Conservation (phyloP, 1,140 invertebrate species). For the Heliothis subflexa region DNA sequence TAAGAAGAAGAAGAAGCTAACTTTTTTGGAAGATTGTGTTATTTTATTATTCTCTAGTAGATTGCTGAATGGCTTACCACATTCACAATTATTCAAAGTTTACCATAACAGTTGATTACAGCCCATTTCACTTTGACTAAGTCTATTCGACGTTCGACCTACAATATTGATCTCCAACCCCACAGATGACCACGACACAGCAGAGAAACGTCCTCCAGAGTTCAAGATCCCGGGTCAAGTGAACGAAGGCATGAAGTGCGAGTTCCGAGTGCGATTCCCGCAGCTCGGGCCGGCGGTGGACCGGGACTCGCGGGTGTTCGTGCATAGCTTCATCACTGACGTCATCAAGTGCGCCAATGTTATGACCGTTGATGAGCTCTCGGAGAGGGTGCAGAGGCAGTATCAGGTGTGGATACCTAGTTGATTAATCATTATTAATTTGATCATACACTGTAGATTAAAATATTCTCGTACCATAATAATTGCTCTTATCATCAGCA, state of each 20-base stretch:
- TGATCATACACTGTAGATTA: not conserved
- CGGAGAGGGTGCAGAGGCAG: conserved; percentile 96
- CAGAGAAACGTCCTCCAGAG: conserved; percentile 66
- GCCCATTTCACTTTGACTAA: too few species aligned
- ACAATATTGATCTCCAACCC: not conserved
- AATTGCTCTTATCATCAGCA: not conserved
- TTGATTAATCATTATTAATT: too few species aligned
- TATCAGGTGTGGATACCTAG: conserved; percentile 88
- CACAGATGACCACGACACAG: conserved; percentile 64
- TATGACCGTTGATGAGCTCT: conserved; percentile 93
- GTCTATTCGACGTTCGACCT: not conserved
- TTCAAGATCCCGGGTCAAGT: conserved; percentile 74
- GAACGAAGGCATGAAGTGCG: conserved; percentile 76
- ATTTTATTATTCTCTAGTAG: too few species aligned
- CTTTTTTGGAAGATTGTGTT: too few species aligned
- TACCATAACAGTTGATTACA: too few species aligned
- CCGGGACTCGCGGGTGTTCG: conserved; percentile 90
- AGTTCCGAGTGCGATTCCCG: conserved; percentile 76
- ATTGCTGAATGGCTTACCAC: too few species aligned
- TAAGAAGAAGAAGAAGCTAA: too few species aligned
- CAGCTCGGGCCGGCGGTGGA: conserved; percentile 85
- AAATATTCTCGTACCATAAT: not conserved
- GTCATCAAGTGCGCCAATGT: conserved; percentile 88
- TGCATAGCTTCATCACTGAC: conserved; percentile 89
- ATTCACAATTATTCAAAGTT: too few species aligned